phyloP scores from a whole-genome alignment of 2,888 invertebrate species.

The Amblyjoppa proteus region DNA sequence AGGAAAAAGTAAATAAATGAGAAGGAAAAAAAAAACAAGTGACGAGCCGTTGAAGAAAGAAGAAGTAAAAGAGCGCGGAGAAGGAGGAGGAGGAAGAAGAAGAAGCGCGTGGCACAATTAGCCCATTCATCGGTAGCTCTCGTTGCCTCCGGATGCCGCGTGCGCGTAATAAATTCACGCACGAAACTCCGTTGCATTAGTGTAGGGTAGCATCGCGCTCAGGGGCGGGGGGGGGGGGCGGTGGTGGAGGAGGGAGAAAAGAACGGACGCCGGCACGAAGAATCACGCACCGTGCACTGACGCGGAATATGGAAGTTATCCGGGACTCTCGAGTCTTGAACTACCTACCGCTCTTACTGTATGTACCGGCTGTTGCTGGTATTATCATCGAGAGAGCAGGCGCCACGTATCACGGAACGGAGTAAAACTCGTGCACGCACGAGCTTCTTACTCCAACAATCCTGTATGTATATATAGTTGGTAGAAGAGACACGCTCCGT shows the following conservation, averaged over 20 bases:
- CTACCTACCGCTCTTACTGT: constrained; percentile 14
- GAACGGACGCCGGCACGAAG: constrained; percentile 31
- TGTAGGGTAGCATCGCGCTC: constrained; percentile 66
- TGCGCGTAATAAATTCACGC: constrained; percentile 73
- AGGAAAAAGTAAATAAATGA: not conserved
- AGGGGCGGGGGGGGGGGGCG: constrained; percentile 41
- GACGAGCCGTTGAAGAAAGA: constrained; percentile 42
- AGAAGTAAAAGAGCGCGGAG: constrained; percentile 40
- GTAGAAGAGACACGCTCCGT: constrained; percentile 64
- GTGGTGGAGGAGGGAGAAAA: constrained; percentile 13
- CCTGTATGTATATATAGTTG: constrained; percentile 39
- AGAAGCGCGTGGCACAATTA: constrained; percentile 78
- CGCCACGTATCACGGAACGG: constrained; percentile 62
- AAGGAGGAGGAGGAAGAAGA: constrained; percentile 48
- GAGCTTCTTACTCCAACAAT: constrained; percentile 26
- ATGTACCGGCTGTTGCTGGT: constrained; percentile 32
- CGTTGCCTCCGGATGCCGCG: constrained; percentile 64
- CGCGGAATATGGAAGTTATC: constrained; percentile 46
- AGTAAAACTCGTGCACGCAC: constrained; percentile 52
- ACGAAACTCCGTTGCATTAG: constrained; percentile 67
- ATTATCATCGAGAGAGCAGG: constrained; percentile 63
- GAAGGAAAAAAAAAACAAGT: not conserved
- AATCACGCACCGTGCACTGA: constrained; percentile 45
- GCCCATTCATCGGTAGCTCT: constrained; percentile 79
- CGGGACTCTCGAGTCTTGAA: constrained; percentile 22